Conservation (phyloP, 2,888 invertebrate genomes). For the Andrena minutula region DNA sequence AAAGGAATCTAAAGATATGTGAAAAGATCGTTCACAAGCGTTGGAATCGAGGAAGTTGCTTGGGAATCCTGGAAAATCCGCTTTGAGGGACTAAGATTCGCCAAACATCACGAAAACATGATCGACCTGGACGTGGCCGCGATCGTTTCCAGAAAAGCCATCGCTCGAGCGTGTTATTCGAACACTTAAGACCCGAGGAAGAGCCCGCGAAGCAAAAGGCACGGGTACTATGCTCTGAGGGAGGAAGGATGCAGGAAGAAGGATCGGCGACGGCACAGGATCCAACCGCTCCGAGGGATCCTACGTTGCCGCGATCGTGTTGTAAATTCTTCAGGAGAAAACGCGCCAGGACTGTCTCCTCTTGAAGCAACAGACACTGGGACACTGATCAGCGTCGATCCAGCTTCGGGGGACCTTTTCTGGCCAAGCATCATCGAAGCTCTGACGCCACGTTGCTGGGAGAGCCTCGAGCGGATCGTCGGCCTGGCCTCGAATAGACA, state of each 20-base stretch:
- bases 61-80: background rate
- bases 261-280: constrained; percentile 36
- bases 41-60: background rate
- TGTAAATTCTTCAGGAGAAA: background rate
- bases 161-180: constrained; percentile 9
- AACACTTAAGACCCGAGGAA: background rate
- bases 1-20: background rate
- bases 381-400: background rate
- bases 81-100: background rate
- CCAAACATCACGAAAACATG: constrained; percentile 29
- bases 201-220: background rate
- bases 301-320: constrained; percentile 24
- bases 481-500: background rate
- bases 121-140: background rate
- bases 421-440: background rate
- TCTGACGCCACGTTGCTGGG: background rate
- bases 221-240: constrained; percentile 1
- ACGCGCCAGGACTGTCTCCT: background rate
- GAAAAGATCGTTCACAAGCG: background rate
- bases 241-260: constrained; percentile 39
- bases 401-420: background rate
- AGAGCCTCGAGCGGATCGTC: background rate
- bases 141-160: background rate
- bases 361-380: background rate
- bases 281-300: constrained; percentile 37